Base-by-base conservation (phyloP, 2,113 vertebrate species). In the Caranx melampygus region DNA sequence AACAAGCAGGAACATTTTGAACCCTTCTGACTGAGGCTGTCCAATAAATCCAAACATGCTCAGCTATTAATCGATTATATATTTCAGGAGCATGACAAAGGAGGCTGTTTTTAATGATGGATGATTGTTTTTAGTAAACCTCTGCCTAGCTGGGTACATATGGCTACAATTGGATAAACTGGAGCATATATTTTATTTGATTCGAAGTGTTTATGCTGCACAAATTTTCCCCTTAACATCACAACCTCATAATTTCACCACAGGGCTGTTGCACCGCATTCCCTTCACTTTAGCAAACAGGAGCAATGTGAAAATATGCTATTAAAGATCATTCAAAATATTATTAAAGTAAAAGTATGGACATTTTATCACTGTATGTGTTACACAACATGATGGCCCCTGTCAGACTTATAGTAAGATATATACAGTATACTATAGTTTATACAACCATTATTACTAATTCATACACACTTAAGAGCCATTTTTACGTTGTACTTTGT, bases 31-130 rank as follows among this genome's bases (percentile, higher is more conserved):
- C 79, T 73, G 68, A 51, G 60, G 12, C 75, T 78, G 70, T 77
- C 79, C 79, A 75, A 81, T 80, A 83, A 87, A 91, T 90, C 85
- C 72, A 79, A 87, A 85, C 79, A 87, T 67, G 72, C 82, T 77
- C 66, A 72, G 65, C 73, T 75, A 76, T 90, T 82, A 86, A 88
- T 86, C 84, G 67, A 88, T 89, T 79, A 75, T 79, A 71, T 75
- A 79, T 88, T 87, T 84, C 70, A 83, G 47, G 72, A 87, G 62
- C 34, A 59, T 78, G 78, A 83, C 69, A 78, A 44, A 77, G 51
- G 65, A 77, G 51, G 72, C 31, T 51, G 73, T 80, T 87, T 82
- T 77, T 58, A 70, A 15, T 83, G 86, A 89, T 75, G 62, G 62
- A 81, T 83, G 61, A 49, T 59, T 77, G 61, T 55, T 62, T 79